These are phyloP conservation scores for Globia sparganii DNA, from an alignment of 2,888 invertebrate genomes.

Conservation along the genomic window DNA sequence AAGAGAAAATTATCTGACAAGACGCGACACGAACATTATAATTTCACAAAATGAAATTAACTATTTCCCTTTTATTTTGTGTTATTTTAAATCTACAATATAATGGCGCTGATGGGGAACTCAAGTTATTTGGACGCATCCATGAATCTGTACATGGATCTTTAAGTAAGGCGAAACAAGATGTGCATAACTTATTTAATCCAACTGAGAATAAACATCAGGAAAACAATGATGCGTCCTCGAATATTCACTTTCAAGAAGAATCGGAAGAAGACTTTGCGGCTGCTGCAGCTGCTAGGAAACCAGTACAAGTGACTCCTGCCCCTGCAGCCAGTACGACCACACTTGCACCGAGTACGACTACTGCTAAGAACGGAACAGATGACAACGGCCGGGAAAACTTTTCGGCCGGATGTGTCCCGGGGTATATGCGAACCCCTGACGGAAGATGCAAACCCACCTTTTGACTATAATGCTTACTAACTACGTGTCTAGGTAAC, in stretches of 20 bases:
- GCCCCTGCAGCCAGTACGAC: constrained; percentile 11
- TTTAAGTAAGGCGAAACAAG: constrained; percentile 68
- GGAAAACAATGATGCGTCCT: constrained; percentile 28
- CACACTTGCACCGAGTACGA: constrained; percentile 19
- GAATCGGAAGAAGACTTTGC: constrained; percentile 17
- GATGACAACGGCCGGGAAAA: constrained; percentile 74
- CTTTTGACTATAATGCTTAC: constrained; percentile 55
- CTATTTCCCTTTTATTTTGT: constrained; percentile 68
- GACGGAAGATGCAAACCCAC: constrained; percentile 83
- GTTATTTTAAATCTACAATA: constrained; percentile 65
- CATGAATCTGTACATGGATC: constrained; percentile 67
- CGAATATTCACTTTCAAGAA: constrained; percentile 47
- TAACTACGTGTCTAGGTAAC: constrained; percentile 17
- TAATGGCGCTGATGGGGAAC: constrained; percentile 68
- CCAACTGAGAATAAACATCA: constrained; percentile 59
- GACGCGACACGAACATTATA: constrained; percentile 49
- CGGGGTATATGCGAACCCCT: constrained; percentile 78
- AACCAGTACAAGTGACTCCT: constrained; percentile 18
- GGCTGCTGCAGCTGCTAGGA: constrained; percentile 1
- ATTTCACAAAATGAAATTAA: constrained; percentile 73
- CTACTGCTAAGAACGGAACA: constrained; percentile 15
- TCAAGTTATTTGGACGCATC: constrained; percentile 71
- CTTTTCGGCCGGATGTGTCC: constrained; percentile 76
- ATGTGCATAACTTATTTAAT: constrained; percentile 67
- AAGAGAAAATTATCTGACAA: constrained; percentile 63